These are phyloP conservation scores for Gavia stellata DNA, from an alignment of 2,113 vertebrate genomes.

Conservation along the genomic window DNA sequence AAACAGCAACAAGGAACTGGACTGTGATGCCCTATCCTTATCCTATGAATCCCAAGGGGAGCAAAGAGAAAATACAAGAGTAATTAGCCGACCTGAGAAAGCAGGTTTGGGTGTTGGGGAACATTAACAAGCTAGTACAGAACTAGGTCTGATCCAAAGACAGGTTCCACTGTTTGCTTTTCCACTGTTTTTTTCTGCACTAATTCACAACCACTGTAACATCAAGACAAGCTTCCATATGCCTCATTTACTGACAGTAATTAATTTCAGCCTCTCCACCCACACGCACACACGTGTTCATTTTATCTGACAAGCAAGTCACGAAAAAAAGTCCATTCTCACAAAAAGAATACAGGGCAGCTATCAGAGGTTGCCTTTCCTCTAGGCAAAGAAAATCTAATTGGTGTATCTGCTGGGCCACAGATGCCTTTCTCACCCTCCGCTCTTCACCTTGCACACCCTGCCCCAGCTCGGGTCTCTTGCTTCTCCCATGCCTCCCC, in stretches of 20 bases:
- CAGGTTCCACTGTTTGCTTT: constrained; percentile 22
- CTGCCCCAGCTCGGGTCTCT: neutral
- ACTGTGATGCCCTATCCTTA: neutral
- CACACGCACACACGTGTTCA: neutral
- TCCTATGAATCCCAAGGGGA: neutral
- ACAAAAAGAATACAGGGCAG: neutral
- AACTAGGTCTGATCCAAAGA: neutral
- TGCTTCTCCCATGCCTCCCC: neutral
- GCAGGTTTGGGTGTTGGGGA: neutral
- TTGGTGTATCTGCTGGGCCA: neutral
- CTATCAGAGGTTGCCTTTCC: neutral
- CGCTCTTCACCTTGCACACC: neutral
- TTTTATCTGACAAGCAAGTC: constrained; percentile 57
- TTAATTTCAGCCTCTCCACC: constrained; percentile 59
- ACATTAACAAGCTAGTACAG: neutral
- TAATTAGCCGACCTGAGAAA: neutral
- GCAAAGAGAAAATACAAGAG: neutral
- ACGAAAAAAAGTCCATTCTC: constrained; percentile 31
- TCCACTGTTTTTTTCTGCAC: constrained; percentile 61
- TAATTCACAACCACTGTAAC: constrained; percentile 69
- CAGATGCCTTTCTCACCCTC: neutral
- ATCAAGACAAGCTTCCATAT: constrained; percentile 54
- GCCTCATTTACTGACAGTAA: constrained; percentile 72
- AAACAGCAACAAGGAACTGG: neutral
- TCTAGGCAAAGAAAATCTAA: neutral